Conservation (phyloP, 2,888 invertebrate species). For the Ommatoiulus sabulosus region DNA sequence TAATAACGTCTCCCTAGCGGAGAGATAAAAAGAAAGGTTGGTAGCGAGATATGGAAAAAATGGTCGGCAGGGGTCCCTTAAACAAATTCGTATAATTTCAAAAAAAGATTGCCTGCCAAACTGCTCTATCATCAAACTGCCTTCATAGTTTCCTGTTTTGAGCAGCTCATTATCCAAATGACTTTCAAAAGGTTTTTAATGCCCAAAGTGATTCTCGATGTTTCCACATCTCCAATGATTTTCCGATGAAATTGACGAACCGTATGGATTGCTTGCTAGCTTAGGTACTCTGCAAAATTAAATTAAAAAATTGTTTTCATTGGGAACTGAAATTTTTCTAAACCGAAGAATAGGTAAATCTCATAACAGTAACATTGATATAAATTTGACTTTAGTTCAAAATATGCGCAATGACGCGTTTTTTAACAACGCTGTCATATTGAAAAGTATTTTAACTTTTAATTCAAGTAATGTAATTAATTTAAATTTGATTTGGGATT, state of each 20-base stretch:
- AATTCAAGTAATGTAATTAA: no score
- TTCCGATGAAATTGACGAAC: not conserved
- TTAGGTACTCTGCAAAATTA: not conserved
- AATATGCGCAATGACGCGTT: no score
- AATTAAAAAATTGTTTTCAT: not conserved
- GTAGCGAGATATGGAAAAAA: not conserved
- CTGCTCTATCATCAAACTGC: not conserved
- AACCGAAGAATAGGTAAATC: no score
- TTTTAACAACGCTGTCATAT: no score
- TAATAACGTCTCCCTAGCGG: constrained; percentile 8
- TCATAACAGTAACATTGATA: no score
- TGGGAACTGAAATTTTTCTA: not conserved
- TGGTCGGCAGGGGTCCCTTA: not conserved
- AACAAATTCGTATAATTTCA: not conserved
- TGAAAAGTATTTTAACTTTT: no score
- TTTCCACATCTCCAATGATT: not conserved
- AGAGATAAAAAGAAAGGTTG: constrained; percentile 6
- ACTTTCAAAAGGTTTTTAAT: not conserved
- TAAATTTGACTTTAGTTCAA: no score
- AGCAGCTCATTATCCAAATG: not conserved
- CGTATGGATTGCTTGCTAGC: not conserved
- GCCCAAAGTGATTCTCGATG: not conserved
- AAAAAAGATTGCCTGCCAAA: not conserved
- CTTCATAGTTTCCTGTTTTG: not conserved
- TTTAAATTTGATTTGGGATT: no score